Conservation (phyloP, 2,888 invertebrate genomes). For the Caenorhabditis sp. region DNA sequence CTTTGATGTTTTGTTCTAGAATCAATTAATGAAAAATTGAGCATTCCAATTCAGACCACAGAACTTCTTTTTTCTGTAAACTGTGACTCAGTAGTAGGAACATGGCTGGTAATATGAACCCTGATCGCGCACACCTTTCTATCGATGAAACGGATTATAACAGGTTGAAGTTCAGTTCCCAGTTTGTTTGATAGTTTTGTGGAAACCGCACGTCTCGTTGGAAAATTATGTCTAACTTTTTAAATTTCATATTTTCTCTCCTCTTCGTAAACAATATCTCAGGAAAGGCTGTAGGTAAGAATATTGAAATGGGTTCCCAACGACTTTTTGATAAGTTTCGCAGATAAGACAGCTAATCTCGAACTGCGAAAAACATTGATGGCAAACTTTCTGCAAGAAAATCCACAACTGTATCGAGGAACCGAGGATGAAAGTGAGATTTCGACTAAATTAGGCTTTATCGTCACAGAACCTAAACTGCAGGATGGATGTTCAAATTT, state of each 20-base stretch:
- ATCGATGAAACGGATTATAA: constrained; percentile 30
- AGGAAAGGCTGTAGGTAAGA: constrained; percentile 11
- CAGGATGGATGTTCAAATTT: constrained; percentile 42
- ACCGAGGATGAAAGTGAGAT: constrained; percentile 37
- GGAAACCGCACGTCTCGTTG: background rate
- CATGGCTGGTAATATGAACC: background rate
- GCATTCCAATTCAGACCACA: too few species aligned
- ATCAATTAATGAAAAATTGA: background rate
- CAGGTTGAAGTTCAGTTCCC: constrained; percentile 25
- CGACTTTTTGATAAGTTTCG: background rate
- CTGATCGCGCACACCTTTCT: background rate
- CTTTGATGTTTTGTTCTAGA: background rate
- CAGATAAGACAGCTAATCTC: constrained; percentile 13
- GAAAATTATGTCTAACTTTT: background rate
- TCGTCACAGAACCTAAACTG: background rate
- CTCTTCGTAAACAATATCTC: too few species aligned
- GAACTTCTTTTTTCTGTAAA: background rate
- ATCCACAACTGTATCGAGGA: background rate
- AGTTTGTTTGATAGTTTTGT: constrained; percentile 3
- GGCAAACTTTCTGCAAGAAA: constrained; percentile 15
- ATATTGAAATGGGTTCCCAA: background rate
- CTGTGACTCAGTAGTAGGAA: background rate
- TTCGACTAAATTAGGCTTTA: background rate
- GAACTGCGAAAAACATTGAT: background rate
- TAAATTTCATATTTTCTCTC: background rate